Percentiles rank a stretch among this genome's conserved stretches.
These are phyloP conservation scores for Bombus sibiricus DNA, from an alignment of 1,140 invertebrate species.

Conservation along the genomic window DNA sequence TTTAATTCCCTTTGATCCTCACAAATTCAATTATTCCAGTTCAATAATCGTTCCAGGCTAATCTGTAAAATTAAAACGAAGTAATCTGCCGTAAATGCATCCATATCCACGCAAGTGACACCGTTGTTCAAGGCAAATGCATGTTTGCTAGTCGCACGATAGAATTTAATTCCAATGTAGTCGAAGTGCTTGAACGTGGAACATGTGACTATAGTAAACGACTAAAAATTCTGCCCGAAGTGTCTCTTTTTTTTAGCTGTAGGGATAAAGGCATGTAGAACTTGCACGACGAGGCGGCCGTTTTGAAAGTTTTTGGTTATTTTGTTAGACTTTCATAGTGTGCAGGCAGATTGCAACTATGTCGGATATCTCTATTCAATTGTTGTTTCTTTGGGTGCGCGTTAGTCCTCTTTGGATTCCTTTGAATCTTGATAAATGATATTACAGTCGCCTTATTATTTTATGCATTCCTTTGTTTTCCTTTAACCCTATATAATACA, in stretches of 20 bases:
- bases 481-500: too few species aligned
- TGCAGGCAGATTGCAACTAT: background rate
- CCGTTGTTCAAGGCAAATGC: conserved; percentile 28
- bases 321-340: background rate
- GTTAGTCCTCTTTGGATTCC: background rate
- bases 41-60: background rate
- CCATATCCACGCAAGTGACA: background rate
- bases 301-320: background rate
- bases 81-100: background rate
- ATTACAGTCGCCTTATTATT: background rate
- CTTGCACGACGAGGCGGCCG: background rate
- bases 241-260: background rate
- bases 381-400: background rate
- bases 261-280: background rate
- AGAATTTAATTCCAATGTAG: conserved; percentile 38
- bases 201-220: background rate
- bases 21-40: background rate
- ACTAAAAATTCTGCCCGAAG: background rate
- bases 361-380: background rate
- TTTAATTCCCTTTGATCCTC: background rate
- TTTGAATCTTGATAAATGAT: background rate
- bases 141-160: conserved; percentile 27
- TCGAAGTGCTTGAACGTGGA: conserved; percentile 7
- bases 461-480: too few species aligned
- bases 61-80: background rate